Evolutionary conservation across 1,140 invertebrate species (phyloP), one percentile per base, ranked within the genome.

Genomic region (Drosophila kohkoa): DNA sequence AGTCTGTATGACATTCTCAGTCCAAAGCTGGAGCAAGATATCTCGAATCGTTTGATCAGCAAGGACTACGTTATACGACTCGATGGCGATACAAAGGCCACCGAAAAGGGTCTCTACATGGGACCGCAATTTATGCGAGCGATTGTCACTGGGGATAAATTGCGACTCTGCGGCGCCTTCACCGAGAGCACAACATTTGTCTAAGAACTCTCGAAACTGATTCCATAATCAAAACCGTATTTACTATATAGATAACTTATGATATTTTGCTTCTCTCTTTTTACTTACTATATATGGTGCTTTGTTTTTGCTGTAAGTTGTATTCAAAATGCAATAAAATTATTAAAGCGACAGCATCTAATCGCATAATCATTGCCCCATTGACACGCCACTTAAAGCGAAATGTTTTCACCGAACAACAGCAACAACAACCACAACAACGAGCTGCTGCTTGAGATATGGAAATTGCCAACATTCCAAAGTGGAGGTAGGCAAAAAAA

Each of bases 81-180:
- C n/a, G 79, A 87, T 58, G 81, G 83, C 5, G 76, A 87, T 46
- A 66, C 82, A 0, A 65, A 52, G 16, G 69, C 73, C 10, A 63
- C 45, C 0, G 86, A 81, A 15, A 82, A 90, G 70, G 87, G 75
- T 5, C 32, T 64, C 2, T 88, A 90, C 20, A n/a, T 81, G 52
- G 90, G 91, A 0, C 92, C 92, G 5, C 92, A 92, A 45, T 92
- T 92, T 49, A 79, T 92, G 66, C 67, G 92, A 13, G 92, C 88
- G 0, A 92, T 92, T 63, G 76, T 92, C 0, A 88, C 79, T 0
- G 88, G 82, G 6, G 82, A 92, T 10, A 86, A 91, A 16, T 54
- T 92, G 13, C 76, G 92, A 43, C 68, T 92, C 0, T 92, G 92
- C 67, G 92, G 92, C 1, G 92, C 92, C 1, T 92, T 92, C 46